Percentiles rank a stretch among this genome's conserved stretches.
Conservation (phyloP, 2,113 vertebrate genomes). For the Arvicanthis niloticus region DNA sequence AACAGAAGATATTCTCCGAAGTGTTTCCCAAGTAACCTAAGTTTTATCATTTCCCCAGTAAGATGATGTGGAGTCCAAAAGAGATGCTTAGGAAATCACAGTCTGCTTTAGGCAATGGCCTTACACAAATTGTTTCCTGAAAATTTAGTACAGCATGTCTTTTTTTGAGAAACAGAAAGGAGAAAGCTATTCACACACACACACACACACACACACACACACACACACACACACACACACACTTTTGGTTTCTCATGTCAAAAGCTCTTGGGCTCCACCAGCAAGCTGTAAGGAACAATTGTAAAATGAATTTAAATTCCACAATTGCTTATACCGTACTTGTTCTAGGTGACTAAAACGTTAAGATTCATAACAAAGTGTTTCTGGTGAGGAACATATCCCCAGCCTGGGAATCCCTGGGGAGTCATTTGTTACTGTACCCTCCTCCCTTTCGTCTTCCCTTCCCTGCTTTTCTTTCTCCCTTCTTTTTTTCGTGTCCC, state of each 20-base stretch:
- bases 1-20: not conserved
- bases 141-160: constrained; percentile 30
- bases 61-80: not conserved
- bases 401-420: not conserved
- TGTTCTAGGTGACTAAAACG: not conserved
- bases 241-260: constrained; percentile 49
- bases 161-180: constrained; percentile 22
- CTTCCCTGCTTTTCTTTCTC: rapidly evolving
- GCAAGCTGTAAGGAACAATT: not conserved
- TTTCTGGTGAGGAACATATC: not conserved
- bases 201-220: not conserved
- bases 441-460: not conserved
- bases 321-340: constrained; percentile 40
- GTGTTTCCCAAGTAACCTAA: not conserved
- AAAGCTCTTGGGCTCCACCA: constrained; percentile 46
- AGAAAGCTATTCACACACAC: not conserved
- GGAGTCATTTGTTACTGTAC: not conserved
- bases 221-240: not conserved
- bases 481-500: not conserved
- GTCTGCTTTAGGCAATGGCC: constrained; percentile 7
- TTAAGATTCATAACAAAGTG: constrained; percentile 46
- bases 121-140: constrained; percentile 31
- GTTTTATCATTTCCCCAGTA: not conserved
- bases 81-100: constrained; percentile 22
- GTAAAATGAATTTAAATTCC: constrained; percentile 42